Evolutionary conservation across 2,113 vertebrate species (phyloP).

Genomic region (rat (Rattus norvegicus)): GRCr8 NC_086021.1:49904501-49905000

Average conservation of each 20-base stretch:
- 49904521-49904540: constrained; percentile 61
- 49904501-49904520: constrained; percentile 64
- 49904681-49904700: constrained; percentile 86
- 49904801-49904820: constrained; percentile 89
- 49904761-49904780: constrained; percentile 83
- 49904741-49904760: constrained; percentile 84
- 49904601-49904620: constrained; percentile 74
- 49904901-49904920: constrained; percentile 88
- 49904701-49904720: constrained; percentile 74
- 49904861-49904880: constrained; percentile 83
- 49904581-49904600: constrained; percentile 76
- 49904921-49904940: constrained; percentile 84
- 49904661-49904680: constrained; percentile 78
- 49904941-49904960: constrained; percentile 76
- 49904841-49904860: constrained; percentile 84
- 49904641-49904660: constrained; percentile 75
- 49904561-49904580: constrained; percentile 71
- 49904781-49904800: constrained; percentile 87
- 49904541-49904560: constrained; percentile 55
- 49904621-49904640: constrained; percentile 80
- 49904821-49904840: constrained; percentile 89
- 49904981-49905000: constrained; percentile 80
- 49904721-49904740: constrained; percentile 79
- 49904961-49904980: constrained; percentile 81
- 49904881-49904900: constrained; percentile 89